Base-by-base conservation (phyloP, 1,140 invertebrate genomes). In the Tetraneura akinire region DNA sequence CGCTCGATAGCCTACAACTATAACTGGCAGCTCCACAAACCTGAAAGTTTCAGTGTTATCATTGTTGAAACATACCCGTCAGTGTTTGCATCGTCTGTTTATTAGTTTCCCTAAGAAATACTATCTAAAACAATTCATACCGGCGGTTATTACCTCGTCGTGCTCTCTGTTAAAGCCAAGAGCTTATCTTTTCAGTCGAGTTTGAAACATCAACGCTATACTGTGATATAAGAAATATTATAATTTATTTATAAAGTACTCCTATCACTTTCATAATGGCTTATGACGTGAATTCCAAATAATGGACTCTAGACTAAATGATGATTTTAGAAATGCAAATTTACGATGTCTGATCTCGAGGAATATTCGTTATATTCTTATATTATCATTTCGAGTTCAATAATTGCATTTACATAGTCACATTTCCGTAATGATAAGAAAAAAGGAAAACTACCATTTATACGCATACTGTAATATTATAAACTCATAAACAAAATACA, bases 261-360 rank as follows among this genome's bases (percentile, higher is more conserved):
- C 13, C 10, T n/a, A 14, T 57, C 9, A 16, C 14, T 16, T 29
- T 62, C 26, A 6, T 13, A 26, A 62, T 29, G 29, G 57, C 6
- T 11, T 23, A 14, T 29, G 57, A 62, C 57, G 16, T 29, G 57
- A 62, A 62, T 62, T 32, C 26, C 8, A 26, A 62, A 29, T 62
- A 62, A 29, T 60, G 57, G 26, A 60, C n/a, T n/a, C n/a, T n/a
- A n/a, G n/a, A n/a, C n/a, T n/a, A n/a, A n/a, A n/a, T n/a, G n/a
- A n/a, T n/a, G n/a, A n/a, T n/a, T 62, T 62, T 62, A 62, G 26
- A 62, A 32, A 62, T 62, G 26, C 57, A 62, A 62, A 62, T 62
- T 29, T 26, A 26, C 14, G 8, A 6, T 62, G 26, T 16, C 26
- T 13, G 29, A 29, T 62, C 14, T 18, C 57, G 5, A 4, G 8